A percentile compares a stretch with the other conserved stretches of the same genome.
These are phyloP conservation scores for Polylopha cassiicola DNA, from an alignment of 2,888 invertebrate genomes.

Conservation along the genomic window DNA sequence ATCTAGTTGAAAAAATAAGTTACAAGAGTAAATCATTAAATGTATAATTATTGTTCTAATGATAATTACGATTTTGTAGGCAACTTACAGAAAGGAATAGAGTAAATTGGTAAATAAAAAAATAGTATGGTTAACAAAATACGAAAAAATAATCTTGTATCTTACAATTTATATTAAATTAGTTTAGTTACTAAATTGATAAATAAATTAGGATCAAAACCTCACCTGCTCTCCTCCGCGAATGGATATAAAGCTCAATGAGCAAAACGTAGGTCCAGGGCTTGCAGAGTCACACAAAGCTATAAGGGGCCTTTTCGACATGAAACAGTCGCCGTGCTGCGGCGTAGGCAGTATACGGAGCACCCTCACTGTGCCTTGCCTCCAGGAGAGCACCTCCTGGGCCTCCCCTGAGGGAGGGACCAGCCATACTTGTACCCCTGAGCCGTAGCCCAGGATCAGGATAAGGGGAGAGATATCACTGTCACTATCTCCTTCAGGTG, in stretches of 20 bases:
- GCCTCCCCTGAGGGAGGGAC: conserved; percentile 94
- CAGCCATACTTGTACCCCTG: conserved; percentile 85
- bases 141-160: conserved; percentile 1
- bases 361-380: conserved; percentile 91
- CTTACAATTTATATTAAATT: neutral
- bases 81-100: too few species aligned
- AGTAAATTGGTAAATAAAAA: neutral
- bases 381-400: conserved; percentile 94
- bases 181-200: neutral
- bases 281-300: conserved; percentile 92
- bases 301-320: conserved; percentile 89
- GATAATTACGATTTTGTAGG: too few species aligned
- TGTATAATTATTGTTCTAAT: too few species aligned
- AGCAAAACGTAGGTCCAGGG: conserved; percentile 86
- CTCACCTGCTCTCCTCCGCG: conserved; percentile 86
- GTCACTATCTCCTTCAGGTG: conserved; percentile 82
- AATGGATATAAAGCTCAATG: conserved; percentile 90
- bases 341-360: conserved; percentile 92
- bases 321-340: conserved; percentile 83
- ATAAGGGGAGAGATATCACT: conserved; percentile 87
- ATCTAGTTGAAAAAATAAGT: too few species aligned
- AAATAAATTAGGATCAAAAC: conserved; percentile 5
- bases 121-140: too few species aligned
- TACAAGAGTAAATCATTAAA: too few species aligned
- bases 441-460: conserved; percentile 83